phyloP scores from a whole-genome alignment of 2,113 vertebrate genomes.

The Coturnix japonica region DNA sequence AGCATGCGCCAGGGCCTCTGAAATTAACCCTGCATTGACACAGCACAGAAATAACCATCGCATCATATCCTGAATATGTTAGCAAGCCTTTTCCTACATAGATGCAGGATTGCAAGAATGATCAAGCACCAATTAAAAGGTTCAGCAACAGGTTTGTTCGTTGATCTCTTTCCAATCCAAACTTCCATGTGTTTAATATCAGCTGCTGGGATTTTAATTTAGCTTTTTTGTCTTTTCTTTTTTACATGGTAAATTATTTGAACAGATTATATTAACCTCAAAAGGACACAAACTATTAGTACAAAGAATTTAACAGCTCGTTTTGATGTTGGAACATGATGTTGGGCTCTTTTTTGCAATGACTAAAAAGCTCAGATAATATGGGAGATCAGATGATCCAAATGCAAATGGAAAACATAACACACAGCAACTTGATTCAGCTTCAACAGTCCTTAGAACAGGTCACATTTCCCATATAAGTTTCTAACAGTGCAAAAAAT shows the following conservation, averaged over 20 bases:
- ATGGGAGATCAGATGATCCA: neutral
- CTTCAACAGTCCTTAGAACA: neutral
- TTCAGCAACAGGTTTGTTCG: neutral
- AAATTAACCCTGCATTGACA: constrained; percentile 3
- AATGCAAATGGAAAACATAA: neutral
- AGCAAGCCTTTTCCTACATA: neutral
- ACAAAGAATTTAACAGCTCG: neutral
- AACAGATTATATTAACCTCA: neutral
- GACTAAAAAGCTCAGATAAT: neutral
- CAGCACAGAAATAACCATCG: neutral
- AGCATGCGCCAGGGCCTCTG: constrained; percentile 12
- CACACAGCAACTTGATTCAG: neutral
- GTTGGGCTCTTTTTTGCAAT: neutral
- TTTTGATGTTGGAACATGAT: neutral
- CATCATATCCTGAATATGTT: neutral
- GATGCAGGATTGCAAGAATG: neutral
- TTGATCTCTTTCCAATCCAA: neutral
- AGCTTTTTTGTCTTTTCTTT: neutral
- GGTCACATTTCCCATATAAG: neutral
- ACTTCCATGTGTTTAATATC: neutral
- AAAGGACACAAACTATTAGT: neutral
- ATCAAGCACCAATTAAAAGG: neutral
- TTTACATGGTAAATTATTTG: neutral
- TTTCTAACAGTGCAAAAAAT: neutral
- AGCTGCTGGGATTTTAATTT: neutral